These are phyloP conservation scores for Crax fasciolata DNA, from an alignment of 2,797 vertebrate species.

Conservation along the genomic window DNA sequence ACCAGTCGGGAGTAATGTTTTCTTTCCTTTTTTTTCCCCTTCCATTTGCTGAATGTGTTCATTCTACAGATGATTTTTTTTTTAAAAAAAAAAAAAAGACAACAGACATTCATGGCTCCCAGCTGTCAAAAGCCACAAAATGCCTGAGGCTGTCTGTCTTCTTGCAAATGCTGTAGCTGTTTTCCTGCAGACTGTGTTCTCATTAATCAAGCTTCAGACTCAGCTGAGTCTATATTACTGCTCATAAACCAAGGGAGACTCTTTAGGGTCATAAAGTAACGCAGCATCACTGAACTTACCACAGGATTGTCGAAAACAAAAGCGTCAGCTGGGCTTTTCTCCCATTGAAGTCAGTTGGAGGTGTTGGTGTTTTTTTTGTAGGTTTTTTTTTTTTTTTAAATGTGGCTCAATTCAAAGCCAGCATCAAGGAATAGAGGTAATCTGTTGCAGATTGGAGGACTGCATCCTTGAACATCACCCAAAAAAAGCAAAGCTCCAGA, in stretches of 20 bases:
- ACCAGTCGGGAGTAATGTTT: conserved; percentile 58
- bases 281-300: background rate
- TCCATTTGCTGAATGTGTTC: conserved; percentile 66
- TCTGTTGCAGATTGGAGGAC: background rate
- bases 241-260: background rate
- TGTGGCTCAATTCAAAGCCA: background rate
- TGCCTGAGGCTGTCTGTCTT: conserved; percentile 72
- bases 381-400: background rate
- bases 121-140: conserved; percentile 76
- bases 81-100: conserved; percentile 32
- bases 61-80: background rate
- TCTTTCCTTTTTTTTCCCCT: background rate
- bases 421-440: background rate
- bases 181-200: conserved; percentile 56
- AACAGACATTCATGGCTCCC: conserved; percentile 64
- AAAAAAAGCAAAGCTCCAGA: background rate
- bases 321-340: background rate
- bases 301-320: rapidly evolving
- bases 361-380: too few relatives aligned
- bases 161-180: conserved; percentile 57
- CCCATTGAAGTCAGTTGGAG: background rate
- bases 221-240: background rate
- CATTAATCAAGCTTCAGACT: conserved; percentile 68
- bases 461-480: background rate
- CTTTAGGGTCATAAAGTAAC: background rate